Conservation (phyloP, 1,140 invertebrate species). For the Penaeus vannamei region DNA sequence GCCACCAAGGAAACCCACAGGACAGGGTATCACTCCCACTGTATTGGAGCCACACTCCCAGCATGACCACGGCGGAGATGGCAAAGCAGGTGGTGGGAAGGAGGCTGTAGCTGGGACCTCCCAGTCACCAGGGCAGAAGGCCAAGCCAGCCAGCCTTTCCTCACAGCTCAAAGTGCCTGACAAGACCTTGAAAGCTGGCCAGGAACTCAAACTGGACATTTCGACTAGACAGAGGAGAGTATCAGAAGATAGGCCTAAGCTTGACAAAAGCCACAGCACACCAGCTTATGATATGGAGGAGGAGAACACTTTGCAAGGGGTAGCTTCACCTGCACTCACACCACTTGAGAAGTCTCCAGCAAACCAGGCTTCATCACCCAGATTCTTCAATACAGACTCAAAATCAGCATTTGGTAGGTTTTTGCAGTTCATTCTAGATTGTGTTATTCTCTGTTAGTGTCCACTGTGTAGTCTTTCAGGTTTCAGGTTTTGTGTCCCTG, state of each 20-base stretch:
- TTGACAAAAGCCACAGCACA: constrained; percentile 84
- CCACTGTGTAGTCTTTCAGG: too few relatives aligned
- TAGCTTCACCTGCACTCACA: not conserved
- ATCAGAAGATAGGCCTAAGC: constrained; percentile 68
- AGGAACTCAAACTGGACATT: not conserved
- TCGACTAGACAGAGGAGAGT: constrained; percentile 44
- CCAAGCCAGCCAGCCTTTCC: not conserved
- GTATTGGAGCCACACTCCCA: not conserved
- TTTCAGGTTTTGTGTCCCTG: too few relatives aligned
- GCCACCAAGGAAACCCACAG: constrained; percentile 74
- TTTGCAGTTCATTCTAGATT: too few relatives aligned
- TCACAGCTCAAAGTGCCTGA: constrained; percentile 13
- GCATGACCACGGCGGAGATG: not conserved
- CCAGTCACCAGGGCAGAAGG: not conserved
- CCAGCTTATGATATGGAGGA: constrained; percentile 78
- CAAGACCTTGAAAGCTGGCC: constrained; percentile 1
- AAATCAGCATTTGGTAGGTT: too few relatives aligned
- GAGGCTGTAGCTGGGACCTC: too few relatives aligned
- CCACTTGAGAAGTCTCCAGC: not conserved
- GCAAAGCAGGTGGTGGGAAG: not conserved
- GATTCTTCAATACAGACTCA: too few relatives aligned
- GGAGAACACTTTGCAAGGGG: constrained; percentile 25
- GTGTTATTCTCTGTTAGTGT: too few relatives aligned
- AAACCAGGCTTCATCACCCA: too few relatives aligned
- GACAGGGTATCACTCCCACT: constrained; percentile 31